Percentiles rank a stretch among this genome's conserved stretches.
Evolutionary conservation across 1,140 invertebrate species (phyloP).

Genomic region (Drosophila tani): DNA sequence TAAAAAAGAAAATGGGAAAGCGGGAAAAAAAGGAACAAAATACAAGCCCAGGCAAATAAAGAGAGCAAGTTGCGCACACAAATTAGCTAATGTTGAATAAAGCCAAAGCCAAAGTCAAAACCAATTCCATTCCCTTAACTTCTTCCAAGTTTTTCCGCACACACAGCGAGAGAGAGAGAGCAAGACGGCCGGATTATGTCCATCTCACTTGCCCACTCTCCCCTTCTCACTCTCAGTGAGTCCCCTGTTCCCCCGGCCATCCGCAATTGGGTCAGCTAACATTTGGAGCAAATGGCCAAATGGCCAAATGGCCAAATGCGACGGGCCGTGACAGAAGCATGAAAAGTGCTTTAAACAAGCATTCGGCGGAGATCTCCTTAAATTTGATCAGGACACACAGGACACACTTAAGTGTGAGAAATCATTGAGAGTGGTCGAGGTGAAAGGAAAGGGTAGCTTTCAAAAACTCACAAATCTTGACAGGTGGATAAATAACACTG

Average conservation of each 20-base stretch:
- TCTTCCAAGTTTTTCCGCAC: constrained; percentile 32
- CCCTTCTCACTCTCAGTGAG: not conserved
- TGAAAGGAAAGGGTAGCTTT: not conserved
- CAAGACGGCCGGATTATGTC: not conserved
- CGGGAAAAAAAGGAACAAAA: not conserved
- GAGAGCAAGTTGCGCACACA: constrained; percentile 52
- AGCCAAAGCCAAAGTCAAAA: constrained; percentile 48
- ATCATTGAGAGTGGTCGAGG: not conserved
- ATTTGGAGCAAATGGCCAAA: constrained; percentile 71
- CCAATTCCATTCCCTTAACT: constrained; percentile 62
- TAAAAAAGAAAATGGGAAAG: constrained; percentile 11
- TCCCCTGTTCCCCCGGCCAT: constrained; percentile 17
- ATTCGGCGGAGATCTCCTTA: constrained; percentile 42
- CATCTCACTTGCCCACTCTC: not conserved
- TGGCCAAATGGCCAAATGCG: constrained; percentile 66
- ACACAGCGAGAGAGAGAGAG: not conserved
- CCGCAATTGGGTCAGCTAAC: constrained; percentile 75
- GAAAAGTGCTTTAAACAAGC: constrained; percentile 57
- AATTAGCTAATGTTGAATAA: constrained; percentile 81
- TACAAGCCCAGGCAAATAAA: constrained; percentile 1
- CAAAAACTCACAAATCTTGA: not conserved
- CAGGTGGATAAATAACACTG: not conserved
- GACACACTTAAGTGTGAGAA: not conserved
- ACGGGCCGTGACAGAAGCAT: constrained; percentile 61
- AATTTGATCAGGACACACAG: constrained; percentile 14